These are phyloP conservation scores for Lithophane leautieri DNA, from an alignment of 2,888 invertebrate genomes.

Conservation along the genomic window DNA sequence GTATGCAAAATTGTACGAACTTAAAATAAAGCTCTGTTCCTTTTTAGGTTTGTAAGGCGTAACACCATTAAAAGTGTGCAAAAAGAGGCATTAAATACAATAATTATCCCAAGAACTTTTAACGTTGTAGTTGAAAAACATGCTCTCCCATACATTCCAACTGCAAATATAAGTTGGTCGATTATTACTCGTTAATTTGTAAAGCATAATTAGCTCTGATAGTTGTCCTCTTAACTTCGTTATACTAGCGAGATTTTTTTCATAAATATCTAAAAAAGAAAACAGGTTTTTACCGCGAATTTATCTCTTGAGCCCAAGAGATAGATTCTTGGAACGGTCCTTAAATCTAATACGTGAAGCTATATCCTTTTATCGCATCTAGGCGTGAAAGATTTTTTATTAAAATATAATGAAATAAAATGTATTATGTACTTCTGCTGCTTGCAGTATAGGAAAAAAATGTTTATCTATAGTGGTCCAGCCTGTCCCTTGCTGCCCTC, in stretches of 20 bases:
- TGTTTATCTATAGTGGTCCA: too few species aligned
- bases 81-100: constrained; percentile 3
- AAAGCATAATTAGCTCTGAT: too few species aligned
- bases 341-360: constrained; percentile 26
- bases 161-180: too few species aligned
- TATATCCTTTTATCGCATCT: constrained; percentile 17
- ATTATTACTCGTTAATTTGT: too few species aligned
- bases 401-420: constrained; percentile 12
- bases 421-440: neutral
- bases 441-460: neutral
- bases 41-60: neutral
- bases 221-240: too few species aligned
- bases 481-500: too few species aligned
- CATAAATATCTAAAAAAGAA: too few species aligned
- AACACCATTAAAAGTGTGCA: neutral
- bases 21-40: neutral
- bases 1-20: neutral
- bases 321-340: constrained; percentile 30
- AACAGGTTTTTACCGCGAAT: neutral
- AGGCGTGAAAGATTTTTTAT: neutral
- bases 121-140: too few species aligned
- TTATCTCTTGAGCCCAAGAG: constrained; percentile 1
- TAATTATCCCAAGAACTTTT: too few species aligned
- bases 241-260: too few species aligned
- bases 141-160: too few species aligned